Evolutionary conservation across 2,113 vertebrate species (phyloP), one percentile per base, ranked within the genome.

Genomic region (Tympanuchus pallidicinctus): DNA sequence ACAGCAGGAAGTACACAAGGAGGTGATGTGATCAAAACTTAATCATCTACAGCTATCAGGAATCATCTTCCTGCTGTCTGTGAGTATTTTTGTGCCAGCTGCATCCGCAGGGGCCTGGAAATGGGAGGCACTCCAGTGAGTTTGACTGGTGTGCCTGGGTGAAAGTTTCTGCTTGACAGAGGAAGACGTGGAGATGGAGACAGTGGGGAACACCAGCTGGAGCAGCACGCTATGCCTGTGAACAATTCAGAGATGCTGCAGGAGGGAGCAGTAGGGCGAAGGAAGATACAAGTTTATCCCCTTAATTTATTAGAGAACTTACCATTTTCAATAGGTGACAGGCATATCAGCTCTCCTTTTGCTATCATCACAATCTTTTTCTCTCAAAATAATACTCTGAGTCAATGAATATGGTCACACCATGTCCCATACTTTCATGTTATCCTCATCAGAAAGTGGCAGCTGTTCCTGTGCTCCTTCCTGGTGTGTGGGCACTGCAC

Each of bases 321-420:
- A 21, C 13, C 66, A 18, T 52, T 85, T 56, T 63, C 22, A 42
- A 9, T 34, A 5, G 4, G 4, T 89, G 67, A 76, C 15, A 28
- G 15, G 15, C n/a, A 79, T 22, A 40, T 20, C 42, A 66, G 17
- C 7, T 59, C 36, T 21, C 9, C 56, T 30, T 28, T 22, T 8
- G 32, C 40, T 95, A 66, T 79, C 52, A 27, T 22, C 6, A 11
- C 56, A 24, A 73, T 7, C 40, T 72, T 60, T 12, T 78, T 78
- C 25, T 43, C 11, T 79, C 47, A n/a, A 65, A 70, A 59, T 63
- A 48, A 36, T 63, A 42, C 25, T 22, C 19, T 67, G 50, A 42
- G 47, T 66, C 0, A 0, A 21, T 71, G 13, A 69, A 40, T 3
- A 10, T 28, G 6, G 14, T 32, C 38, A 36, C 0, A 0, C 12